Evolutionary conservation across 2,888 invertebrate species (phyloP).

Genomic region (Idaea dimidiata): DNA sequence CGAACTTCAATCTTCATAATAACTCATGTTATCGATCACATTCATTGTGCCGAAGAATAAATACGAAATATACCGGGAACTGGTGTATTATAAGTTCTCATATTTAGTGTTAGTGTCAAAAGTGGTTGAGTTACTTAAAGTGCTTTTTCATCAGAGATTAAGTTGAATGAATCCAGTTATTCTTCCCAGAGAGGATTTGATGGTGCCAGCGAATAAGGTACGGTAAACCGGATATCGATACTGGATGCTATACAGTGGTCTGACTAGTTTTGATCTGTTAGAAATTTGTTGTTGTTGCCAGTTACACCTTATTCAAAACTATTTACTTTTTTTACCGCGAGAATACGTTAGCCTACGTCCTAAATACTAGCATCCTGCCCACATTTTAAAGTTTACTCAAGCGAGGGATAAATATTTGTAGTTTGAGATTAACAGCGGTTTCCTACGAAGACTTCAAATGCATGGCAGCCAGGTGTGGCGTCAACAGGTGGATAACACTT

Average conservation of each 20-base stretch:
- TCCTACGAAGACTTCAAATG: conserved; percentile 40
- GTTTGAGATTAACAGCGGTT: conserved; percentile 56
- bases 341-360: conserved; percentile 24
- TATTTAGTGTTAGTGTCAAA: conserved; percentile 64
- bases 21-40: conserved; percentile 15
- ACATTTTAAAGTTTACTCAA: conserved; percentile 44
- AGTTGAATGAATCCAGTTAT: conserved; percentile 54
- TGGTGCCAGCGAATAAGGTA: conserved; percentile 70
- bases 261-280: conserved; percentile 56
- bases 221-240: conserved; percentile 71
- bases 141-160: conserved; percentile 42
- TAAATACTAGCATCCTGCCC: conserved; percentile 28
- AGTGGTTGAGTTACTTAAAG: conserved; percentile 58
- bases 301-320: background rate
- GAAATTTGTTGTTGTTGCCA: conserved; percentile 31
- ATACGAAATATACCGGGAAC: conserved; percentile 21
- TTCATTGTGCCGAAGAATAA: conserved; percentile 20
- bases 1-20: conserved; percentile 19
- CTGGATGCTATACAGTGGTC: conserved; percentile 57
- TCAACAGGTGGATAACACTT: conserved; percentile 62
- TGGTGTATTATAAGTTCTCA: conserved; percentile 52
- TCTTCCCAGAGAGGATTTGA: conserved; percentile 54
- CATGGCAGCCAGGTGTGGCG: conserved; percentile 58
- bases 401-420: conserved; percentile 65
- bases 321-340: conserved; percentile 24